Percentiles rank a stretch among this genome's conserved stretches.
These are phyloP conservation scores for Austrolebias charrua DNA, from an alignment of 2,797 vertebrate species.

Conservation along the genomic window DNA sequence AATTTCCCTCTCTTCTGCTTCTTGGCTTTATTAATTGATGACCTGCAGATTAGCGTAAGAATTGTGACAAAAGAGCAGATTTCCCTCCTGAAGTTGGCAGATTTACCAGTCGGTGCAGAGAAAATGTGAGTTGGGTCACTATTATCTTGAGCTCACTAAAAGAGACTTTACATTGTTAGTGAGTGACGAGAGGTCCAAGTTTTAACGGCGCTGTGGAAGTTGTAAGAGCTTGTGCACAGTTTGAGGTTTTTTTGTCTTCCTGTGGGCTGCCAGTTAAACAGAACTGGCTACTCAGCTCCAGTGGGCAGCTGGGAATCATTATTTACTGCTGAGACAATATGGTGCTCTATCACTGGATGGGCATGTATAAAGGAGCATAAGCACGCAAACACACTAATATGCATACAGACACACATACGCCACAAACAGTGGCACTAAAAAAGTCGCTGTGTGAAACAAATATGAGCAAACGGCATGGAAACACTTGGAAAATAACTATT, in stretches of 20 bases:
- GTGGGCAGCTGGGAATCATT: slow-evolving; percentile 93
- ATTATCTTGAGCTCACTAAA: slow-evolving; percentile 37
- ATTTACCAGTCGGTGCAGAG: slow-evolving; percentile 28
- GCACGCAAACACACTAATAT: slow-evolving; percentile 27
- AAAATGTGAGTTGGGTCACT: slow-evolving; percentile 38
- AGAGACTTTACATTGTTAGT: slow-evolving; percentile 45
- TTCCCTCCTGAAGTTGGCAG: slow-evolving; percentile 7
- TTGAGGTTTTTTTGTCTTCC: slow-evolving; percentile 65
- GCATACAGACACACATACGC: slow-evolving; percentile 6
- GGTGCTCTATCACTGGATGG: slow-evolving; percentile 52
- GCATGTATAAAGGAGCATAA: slow-evolving; percentile 22
- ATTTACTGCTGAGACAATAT: slow-evolving; percentile 76
- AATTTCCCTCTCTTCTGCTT: neutral
- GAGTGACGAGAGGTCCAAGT: slow-evolving; percentile 65
- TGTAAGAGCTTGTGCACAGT: slow-evolving; percentile 59
- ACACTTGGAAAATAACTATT: slow-evolving; percentile 2
- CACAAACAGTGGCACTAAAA: slow-evolving; percentile 23
- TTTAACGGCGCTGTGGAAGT: slow-evolving; percentile 75
- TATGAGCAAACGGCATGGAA: slow-evolving; percentile 12
- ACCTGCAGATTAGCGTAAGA: slow-evolving; percentile 36
- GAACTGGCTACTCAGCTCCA: slow-evolving; percentile 89
- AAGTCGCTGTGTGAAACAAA: neutral
- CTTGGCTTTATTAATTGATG: slow-evolving; percentile 43
- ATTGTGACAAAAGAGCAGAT: neutral
- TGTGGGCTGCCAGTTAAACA: slow-evolving; percentile 79